phyloP scores from a whole-genome alignment of 2,797 vertebrate genomes.

The Lacerta bilineata region DNA sequence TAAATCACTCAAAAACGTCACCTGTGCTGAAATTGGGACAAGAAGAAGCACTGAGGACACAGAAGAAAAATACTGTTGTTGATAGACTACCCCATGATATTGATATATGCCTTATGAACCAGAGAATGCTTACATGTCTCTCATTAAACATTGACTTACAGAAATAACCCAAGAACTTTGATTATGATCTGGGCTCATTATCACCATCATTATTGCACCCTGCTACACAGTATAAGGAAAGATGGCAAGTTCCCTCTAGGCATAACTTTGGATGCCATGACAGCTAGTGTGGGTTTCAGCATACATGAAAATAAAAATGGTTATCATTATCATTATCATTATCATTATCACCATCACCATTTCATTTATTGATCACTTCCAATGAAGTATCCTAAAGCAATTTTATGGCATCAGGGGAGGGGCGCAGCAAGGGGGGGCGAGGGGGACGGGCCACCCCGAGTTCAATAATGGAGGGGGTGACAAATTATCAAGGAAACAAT shows the following conservation, averaged over 20 bases:
- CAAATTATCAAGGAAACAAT: no score
- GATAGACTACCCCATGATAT: not conserved
- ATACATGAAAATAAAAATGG: not conserved
- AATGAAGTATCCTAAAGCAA: no score
- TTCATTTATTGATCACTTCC: no score
- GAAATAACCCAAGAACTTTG: not conserved
- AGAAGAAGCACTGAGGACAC: not conserved
- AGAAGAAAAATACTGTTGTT: not conserved
- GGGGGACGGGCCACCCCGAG: no score
- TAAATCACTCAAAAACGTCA: slow-evolving; percentile 12
- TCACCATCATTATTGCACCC: not conserved
- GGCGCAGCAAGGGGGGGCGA: no score
- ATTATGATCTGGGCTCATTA: not conserved
- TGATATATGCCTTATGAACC: slow-evolving; percentile 10
- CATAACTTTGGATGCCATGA: no score
- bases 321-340: no score
- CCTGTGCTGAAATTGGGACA: slow-evolving; percentile 4
- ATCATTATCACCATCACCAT: no score
- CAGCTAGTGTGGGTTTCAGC: not conserved
- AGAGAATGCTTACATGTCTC: not conserved
- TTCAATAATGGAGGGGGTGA: no score
- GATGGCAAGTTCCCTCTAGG: not conserved
- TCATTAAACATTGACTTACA: slow-evolving; percentile 11
- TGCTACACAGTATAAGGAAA: not conserved
- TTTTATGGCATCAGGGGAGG: no score